A percentile compares a stretch with the other conserved stretches of the same genome.
Evolutionary conservation across 2,888 invertebrate species (phyloP).

Genomic region (Parasteatoda lunata): DNA sequence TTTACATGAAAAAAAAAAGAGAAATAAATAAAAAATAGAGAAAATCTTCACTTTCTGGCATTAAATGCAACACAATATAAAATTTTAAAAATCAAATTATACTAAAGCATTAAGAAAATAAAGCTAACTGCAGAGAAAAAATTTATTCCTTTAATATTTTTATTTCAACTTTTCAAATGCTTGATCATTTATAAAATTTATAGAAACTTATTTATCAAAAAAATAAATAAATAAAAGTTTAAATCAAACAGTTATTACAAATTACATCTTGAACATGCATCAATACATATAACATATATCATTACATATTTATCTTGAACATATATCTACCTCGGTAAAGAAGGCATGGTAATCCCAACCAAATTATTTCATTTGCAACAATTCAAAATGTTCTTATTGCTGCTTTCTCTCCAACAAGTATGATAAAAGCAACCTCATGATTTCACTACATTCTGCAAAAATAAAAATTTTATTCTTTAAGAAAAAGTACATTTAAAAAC

Average conservation of each 20-base stretch:
- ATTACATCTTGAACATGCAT: not conserved
- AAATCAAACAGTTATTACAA: not conserved
- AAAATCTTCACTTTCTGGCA: no score
- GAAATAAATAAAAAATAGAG: no score
- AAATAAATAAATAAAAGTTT: no score
- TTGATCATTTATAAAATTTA: no score
- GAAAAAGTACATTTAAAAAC: not conserved
- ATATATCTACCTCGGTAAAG: slow-evolving; percentile 57
- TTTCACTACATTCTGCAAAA: not conserved
- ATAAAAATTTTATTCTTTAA: not conserved
- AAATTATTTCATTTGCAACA: slow-evolving; percentile 12
- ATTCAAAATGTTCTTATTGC: not conserved
- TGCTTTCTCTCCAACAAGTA: not conserved
- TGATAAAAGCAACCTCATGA: slow-evolving; percentile 1
- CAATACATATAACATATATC: not conserved
- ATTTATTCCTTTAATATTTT: no score
- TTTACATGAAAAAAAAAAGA: no score
- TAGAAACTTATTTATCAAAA: not conserved
- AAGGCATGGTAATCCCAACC: slow-evolving; percentile 56
- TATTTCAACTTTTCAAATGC: no score
- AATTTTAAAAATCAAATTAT: no score
- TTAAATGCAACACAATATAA: no score
- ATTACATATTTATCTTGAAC: no score
- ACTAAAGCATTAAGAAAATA: no score
- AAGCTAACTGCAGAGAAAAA: no score